Conservation (phyloP, 1,140 invertebrate species). For the Diploscapter pachys region DNA sequence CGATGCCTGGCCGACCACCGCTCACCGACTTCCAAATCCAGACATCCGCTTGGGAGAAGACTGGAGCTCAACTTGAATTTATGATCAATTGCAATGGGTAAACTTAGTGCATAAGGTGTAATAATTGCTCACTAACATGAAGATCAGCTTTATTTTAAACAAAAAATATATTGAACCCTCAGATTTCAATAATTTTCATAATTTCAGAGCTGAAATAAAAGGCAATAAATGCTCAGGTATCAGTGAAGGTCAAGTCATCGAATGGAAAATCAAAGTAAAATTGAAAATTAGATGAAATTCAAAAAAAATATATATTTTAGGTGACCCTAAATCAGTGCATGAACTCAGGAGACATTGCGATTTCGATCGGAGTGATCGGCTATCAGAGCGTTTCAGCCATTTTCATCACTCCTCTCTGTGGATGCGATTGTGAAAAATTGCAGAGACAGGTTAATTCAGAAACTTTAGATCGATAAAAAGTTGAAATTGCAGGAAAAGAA, state of each 20-base stretch:
- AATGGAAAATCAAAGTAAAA: conserved; percentile 46
- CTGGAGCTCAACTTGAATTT: conserved; percentile 50
- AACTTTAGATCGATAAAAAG: not conserved
- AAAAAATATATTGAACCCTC: not conserved
- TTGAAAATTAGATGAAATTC: not conserved
- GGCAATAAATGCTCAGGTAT: conserved; percentile 45
- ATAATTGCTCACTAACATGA: no score
- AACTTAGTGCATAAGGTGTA: not conserved
- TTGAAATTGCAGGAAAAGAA: conserved; percentile 34
- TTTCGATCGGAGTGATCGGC: conserved; percentile 54
- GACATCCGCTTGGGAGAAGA: conserved; percentile 45
- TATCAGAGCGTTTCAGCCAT: conserved; percentile 55
- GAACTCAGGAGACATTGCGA: conserved; percentile 42
- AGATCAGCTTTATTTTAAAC: conserved; percentile 8
- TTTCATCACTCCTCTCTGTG: conserved; percentile 56
- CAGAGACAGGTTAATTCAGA: conserved; percentile 41
- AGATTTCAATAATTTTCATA: not conserved
- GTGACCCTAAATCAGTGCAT: conserved; percentile 49
- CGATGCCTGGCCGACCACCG: conserved; percentile 19
- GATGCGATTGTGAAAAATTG: conserved; percentile 54
- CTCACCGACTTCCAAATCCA: conserved; percentile 50
- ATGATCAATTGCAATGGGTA: conserved; percentile 52
- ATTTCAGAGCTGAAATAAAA: conserved; percentile 41
- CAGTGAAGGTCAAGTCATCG: conserved; percentile 43
- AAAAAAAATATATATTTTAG: not conserved